Evolutionary conservation across 2,797 vertebrate species (phyloP), one percentile per base, ranked within the genome.

Genomic region (Sebastes diploproa): DNA sequence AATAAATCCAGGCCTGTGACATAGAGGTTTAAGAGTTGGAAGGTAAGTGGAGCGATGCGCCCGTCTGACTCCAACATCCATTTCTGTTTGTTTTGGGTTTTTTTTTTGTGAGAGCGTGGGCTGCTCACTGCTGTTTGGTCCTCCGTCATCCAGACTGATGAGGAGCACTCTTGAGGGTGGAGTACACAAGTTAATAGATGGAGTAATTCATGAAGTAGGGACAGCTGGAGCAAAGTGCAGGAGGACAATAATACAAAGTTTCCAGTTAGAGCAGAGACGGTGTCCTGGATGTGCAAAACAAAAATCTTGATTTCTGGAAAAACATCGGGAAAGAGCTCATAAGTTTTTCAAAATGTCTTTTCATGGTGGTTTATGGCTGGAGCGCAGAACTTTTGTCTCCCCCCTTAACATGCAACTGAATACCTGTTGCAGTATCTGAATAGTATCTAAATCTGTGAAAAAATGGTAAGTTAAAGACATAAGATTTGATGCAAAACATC

Each of bases 101-200:
- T 34, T 36, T 13, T 22, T 29, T 30, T 58, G 27, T 22, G 20
- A 69, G 36, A 67, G 27, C 1, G 58, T 61, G 62, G 73, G 64
- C 59, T 52, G 59, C 22, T 73, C 30, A 11, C 20, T 29, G 67
- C 32, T 42, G 36, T 46, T 71, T 72, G 50, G 64, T 71, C 61
- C 71, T 71, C 61, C 66, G 60, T 63, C 75, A 65, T 12, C 12
- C 52, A 61, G 74, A 56, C 69, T 12, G 60, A 56, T 52, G 64
- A 55, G 25, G 11, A 61, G 56, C 30, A 11, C 42, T 76, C 58
- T 62, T 14, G 55, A 52, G 18, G 46, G 36, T 62, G 70, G 59
- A 42, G 76, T 55, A 16, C 4, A 9, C 18, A n/a, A 50, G 32
- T 30, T 42, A 5, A 66, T 5, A 55, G 34, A 50, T 77, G 58